Percentiles rank a stretch among this genome's conserved stretches.
Conservation (phyloP, 2,113 vertebrate species). For the Neogale vison region DNA sequence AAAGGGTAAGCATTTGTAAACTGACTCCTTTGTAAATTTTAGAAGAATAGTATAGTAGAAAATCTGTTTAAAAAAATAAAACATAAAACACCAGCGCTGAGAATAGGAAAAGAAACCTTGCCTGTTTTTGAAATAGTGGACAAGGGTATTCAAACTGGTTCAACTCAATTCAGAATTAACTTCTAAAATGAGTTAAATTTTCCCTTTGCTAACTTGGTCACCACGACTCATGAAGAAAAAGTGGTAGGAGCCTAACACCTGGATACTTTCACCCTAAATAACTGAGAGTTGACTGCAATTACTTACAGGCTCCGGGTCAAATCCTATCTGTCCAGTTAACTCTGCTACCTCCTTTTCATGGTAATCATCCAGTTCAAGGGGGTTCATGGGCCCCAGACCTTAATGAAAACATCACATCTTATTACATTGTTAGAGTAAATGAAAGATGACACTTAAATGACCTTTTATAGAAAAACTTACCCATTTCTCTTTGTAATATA, state of each 20-base stretch:
- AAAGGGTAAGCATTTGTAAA: slow-evolving; percentile 23
- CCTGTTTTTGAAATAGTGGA: slow-evolving; percentile 30
- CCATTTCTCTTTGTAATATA: background rate
- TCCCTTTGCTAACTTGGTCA: slow-evolving; percentile 8
- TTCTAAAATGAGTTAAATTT: slow-evolving; percentile 27
- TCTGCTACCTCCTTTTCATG: slow-evolving; percentile 80
- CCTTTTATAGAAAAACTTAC: slow-evolving; percentile 28
- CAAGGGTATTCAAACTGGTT: background rate
- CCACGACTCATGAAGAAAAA: background rate
- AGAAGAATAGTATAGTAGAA: slow-evolving; percentile 5
- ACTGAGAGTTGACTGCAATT: slow-evolving; percentile 43
- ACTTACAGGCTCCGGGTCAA: slow-evolving; percentile 83
- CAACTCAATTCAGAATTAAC: slow-evolving; percentile 36
- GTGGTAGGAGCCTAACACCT: background rate
- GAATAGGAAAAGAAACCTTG: slow-evolving; percentile 18
- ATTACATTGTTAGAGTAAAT: slow-evolving; percentile 65
- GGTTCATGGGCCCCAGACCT: slow-evolving; percentile 84
- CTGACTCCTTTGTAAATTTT: slow-evolving; percentile 40
- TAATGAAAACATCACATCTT: slow-evolving; percentile 71
- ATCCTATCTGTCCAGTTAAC: slow-evolving; percentile 78
- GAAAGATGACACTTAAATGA: slow-evolving; percentile 29
- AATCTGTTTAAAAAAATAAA: background rate
- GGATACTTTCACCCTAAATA: background rate
- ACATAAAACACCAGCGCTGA: background rate
- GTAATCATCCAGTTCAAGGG: slow-evolving; percentile 85